Base-by-base conservation (phyloP, 2,888 invertebrate species). In the Athripsodes cinereus region DNA sequence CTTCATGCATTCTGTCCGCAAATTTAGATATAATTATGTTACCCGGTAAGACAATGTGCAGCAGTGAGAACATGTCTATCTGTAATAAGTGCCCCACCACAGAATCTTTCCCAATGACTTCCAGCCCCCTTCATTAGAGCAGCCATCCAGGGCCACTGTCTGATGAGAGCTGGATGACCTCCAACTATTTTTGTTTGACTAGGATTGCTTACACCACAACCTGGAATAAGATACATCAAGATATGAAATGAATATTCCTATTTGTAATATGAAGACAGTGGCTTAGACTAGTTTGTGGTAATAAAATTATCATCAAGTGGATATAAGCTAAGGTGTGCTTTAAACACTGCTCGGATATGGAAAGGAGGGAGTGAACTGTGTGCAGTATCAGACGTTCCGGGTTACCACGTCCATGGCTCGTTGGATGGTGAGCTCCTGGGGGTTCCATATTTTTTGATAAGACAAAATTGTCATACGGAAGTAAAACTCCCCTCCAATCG, bases 101-200 rank as follows among this genome's bases (percentile, higher is more conserved):
- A 93, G 73, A 84, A 88, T 68, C 73, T 0, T 11, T 54, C 54
- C 54, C 54, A 54, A n/a, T 5, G 2, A 19, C 13, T 31, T 11
- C 18, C 31, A 2, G 22, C 26, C 18, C 18, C 21, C 13, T 84
- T 81, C 16, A 90, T 79, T 60, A 93, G 71, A 1, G 89, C 90
- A 0, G 85, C 91, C 82, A 92, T 87, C 93, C 92, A 90, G 0
- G 89, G 89, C 87, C 90, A 92, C 68, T 89, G 88, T 50, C 81
- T 79, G 1, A 80, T 79, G 67, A 83, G 82, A 0, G 87, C 83
- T 0, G 83, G 82, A 22, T 80, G 73, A 0, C 87, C 83, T 1
- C 86, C 86, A 8, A 81, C 76, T 31, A 86, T 76, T 26, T 83
- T 78, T 0, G 79, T 68, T 52, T 74, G 75, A 8, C 76, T 70